Percentiles rank a stretch among this genome's conserved stretches.
Evolutionary conservation across 2,113 vertebrate genomes (phyloP).

Genomic region (Struthidea cinerea): DNA sequence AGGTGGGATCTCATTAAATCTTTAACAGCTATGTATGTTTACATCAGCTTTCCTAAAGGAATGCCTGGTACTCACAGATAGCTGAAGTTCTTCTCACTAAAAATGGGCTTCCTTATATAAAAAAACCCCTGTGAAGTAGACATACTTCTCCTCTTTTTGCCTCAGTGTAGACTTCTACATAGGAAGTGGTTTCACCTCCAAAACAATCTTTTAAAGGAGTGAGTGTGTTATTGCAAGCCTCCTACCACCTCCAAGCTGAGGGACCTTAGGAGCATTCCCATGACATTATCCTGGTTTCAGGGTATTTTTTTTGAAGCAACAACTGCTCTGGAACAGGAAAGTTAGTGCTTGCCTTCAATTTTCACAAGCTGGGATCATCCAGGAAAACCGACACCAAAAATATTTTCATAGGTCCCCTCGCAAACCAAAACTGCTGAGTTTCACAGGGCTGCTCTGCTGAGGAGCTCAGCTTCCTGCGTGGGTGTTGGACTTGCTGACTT

Average conservation of each 20-base stretch:
- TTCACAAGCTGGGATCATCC: background rate
- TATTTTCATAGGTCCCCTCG: constrained; percentile 28
- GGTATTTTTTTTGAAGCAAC: background rate
- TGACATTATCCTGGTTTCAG: background rate
- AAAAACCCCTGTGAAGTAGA: fast-evolving
- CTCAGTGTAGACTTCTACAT: background rate
- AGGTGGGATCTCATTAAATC: constrained; percentile 35
- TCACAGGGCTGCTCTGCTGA: background rate
- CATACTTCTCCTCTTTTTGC: background rate
- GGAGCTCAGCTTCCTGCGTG: background rate
- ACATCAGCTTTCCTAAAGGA: constrained; percentile 28
- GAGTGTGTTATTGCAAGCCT: constrained; percentile 33
- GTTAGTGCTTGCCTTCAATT: background rate
- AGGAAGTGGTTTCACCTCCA: constrained; percentile 19
- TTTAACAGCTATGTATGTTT: constrained; percentile 32
- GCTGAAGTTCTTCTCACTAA: background rate
- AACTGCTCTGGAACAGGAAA: background rate
- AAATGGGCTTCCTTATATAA: background rate
- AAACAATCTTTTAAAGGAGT: constrained; percentile 6
- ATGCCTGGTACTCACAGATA: background rate
- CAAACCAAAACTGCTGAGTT: constrained; percentile 46
- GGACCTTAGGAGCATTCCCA: background rate
- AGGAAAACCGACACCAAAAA: constrained; percentile 48
- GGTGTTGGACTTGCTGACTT: background rate
- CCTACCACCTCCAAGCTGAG: background rate